Base-by-base conservation (phyloP, 2,888 invertebrate genomes). In the Philonicus albiceps region DNA sequence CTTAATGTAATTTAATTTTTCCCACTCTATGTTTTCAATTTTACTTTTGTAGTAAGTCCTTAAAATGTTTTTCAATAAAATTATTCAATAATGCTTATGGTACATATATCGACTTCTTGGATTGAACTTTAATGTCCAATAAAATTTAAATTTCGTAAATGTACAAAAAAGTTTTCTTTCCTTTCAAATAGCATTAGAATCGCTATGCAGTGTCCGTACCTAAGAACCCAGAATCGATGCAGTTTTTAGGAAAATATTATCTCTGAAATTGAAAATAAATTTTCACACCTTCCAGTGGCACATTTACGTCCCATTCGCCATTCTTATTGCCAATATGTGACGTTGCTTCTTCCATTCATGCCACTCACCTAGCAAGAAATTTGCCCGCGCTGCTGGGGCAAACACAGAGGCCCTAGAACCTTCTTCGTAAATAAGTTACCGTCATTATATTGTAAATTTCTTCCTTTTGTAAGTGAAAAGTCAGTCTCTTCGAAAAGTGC, bases 381-480 rank as follows among this genome's bases (percentile, higher is more conserved):
- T 40, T 74, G 74, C n/a, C 22, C 34, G 43, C 5, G 76, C 74
- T n/a, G 76, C 74, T 27, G 64, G 55, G 40, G 37, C 27, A 5
- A 49, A 22, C 19, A 31, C 30, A 27, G 64, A 8, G 64, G 64
- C 64, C 27, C 16, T 53, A 80, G 43, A 40, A 80, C 40, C n/a
- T 16, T 4, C 80, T 53, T 53, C 16, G 30, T n/a, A 53, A 80
- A 80, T 53, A 80, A 80, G 80, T 53, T 80, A 80, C 53, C 80
- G 80, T 80, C 80, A 80, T 80, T 80, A 80, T 80, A 27, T 80
- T 80, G 16, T 80, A 80, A 53, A 49, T 80, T 43, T 43, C 40
- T 16, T 49, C 80, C 27, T n/a, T 8, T 8, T 30, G 37, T 80
- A 80, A 80, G 49, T 80, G 43, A 80, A 80, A 80, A 80, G 80